Base-by-base conservation (phyloP, 2,113 vertebrate genomes). In the Cathartes aura region DNA sequence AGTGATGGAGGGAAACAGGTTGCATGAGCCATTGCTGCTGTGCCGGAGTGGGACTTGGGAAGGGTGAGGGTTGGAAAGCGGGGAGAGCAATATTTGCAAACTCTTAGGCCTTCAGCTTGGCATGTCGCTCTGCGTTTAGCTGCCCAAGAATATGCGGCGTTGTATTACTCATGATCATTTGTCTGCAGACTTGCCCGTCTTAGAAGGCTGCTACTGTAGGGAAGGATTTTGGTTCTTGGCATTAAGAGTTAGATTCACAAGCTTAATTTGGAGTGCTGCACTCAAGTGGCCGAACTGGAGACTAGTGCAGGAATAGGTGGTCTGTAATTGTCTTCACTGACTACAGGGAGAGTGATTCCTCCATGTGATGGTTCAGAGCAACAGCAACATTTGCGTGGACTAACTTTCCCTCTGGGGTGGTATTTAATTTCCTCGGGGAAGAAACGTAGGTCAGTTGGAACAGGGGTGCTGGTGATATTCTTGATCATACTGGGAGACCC, bases 311-410 rank as follows among this genome's bases (percentile, higher is more conserved):
- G 52, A 82, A 3, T 10, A 43, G 42, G 26, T 2, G 1, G 6
- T 29, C 18, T 85, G 18, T 55, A 24, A 26, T 30, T 13, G 45
- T 40, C 27, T 36, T 74, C 38, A 58, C 34, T 48, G 48, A 7
- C n/a, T 48, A 1, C 13, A 32, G 38, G 40, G 47, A 72, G n/a
- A 62, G 15, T 0, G 2, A 4, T 32, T 92, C 30, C 29, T 75
- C 36, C 1, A 0, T 0, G 0, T 15, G 27, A 5, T 34, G 23
- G 30, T 18, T 89, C 1, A 0, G 43, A 62, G n/a, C 63, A 79
- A 47, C 6, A 36, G 26, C 55, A 70, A 10, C 0, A 0, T 66
- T 64, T 70, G 14, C 0, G 0, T 14, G 67, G 45, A 30, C 48
- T 45, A 23, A 36, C 34, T 30, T 38, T 36, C 5, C 2, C n/a